Evolutionary conservation across 2,797 vertebrate genomes (phyloP).

Genomic region (Neoniphon sammara): DNA sequence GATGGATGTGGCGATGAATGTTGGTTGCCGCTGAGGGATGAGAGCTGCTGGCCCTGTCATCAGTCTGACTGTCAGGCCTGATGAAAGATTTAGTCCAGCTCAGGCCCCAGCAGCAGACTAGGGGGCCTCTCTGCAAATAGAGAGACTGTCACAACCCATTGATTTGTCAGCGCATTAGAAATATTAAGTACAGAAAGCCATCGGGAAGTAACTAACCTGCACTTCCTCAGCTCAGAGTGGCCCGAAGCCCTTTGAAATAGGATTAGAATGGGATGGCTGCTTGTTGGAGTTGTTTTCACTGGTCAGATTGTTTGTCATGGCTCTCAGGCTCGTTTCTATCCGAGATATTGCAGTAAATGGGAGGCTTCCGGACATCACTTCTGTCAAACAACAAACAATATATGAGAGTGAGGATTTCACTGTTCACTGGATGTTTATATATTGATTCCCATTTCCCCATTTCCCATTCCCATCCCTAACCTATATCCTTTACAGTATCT

Average conservation of each 20-base stretch:
- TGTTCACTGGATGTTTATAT: no score
- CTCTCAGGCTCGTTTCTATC: neutral
- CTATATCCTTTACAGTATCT: no score
- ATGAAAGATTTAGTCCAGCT: conserved; percentile 39
- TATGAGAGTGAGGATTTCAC: neutral
- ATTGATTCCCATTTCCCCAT: no score
- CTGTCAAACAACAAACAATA: neutral
- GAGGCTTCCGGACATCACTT: conserved; percentile 2
- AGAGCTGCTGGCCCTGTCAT: conserved; percentile 25
- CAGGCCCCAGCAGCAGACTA: conserved; percentile 24
- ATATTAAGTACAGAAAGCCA: conserved; percentile 47
- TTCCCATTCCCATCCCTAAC: no score
- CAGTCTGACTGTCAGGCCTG: conserved; percentile 39
- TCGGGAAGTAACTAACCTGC: conserved; percentile 31
- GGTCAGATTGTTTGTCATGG: conserved; percentile 4
- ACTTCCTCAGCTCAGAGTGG: conserved; percentile 6
- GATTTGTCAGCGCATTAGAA: conserved; percentile 56
- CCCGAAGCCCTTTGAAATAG: conserved; percentile 23
- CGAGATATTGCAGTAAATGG: conserved; percentile 5
- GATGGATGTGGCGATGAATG: conserved; percentile 34
- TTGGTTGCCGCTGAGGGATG: conserved; percentile 47
- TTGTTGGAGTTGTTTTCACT: conserved; percentile 7
- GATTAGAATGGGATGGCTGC: conserved; percentile 18
- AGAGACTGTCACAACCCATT: conserved; percentile 56
- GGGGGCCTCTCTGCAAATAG: conserved; percentile 25